Base-by-base conservation (phyloP, 2,888 invertebrate species). In the Eilema sororculum region DNA sequence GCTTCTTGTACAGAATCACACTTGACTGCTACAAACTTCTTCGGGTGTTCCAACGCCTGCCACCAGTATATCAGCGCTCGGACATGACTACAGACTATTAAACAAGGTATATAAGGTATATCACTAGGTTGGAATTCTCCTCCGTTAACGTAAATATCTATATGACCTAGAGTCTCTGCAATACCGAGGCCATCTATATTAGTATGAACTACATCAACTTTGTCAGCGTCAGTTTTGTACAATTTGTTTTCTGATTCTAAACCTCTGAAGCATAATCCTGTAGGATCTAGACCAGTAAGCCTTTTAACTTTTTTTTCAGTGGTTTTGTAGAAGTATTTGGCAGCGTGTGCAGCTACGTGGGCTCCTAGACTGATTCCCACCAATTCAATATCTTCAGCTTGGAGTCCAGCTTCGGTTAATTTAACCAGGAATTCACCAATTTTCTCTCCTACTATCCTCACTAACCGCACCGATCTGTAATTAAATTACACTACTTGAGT, bases 151-250 rank as follows among this genome's bases (percentile, higher is more conserved):
- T 95, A 95, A 60, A 91, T 90, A 57, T 95, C 95, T 0, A 95
- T 77, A 69, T 95, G 93, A 0, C 94, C 95, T 0, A 94, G 59
- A 0, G 86, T 80, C 65, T 94, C 92, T 0, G 95, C 94, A 4
- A 91, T 93, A 0, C 95, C 95, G 68, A 95, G 95, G 0, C 95
- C 95, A 37, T 95, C 95, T 2, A 95, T 95, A 69, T 95, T 95
- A 0, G 95, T 94, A 37, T 95, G 95, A 0, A 95, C 46, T 0
- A 93, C 82, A 58, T 95, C 94, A 0, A 95, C 93, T 65, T 77
- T 83, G 0, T 84, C 81, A 0, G 89, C 94, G 41, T 95, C 94
- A 0, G 87, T 82, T 0, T 78, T 73, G 6, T 84, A 81, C 0
- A 95, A 74, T 58, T 90, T 91, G 10, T 88, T 79, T 2, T 89